Conservation (phyloP, 35 echinoderm and acorn worm genomes). For the Anneissia japonica region DNA sequence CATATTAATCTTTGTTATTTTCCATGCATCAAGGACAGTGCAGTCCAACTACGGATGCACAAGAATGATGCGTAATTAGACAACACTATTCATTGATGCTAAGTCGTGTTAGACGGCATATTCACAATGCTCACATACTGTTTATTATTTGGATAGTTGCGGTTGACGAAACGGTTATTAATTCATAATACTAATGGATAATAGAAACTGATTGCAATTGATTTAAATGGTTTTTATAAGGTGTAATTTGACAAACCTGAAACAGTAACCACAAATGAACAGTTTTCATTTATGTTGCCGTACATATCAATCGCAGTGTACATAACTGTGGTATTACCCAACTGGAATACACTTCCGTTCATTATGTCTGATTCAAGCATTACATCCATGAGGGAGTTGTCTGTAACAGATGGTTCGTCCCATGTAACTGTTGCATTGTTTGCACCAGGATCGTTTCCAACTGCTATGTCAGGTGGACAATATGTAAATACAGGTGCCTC, state of each 20-base stretch:
- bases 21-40: too few species aligned
- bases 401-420: conserved; percentile 26
- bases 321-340: conserved; percentile 10
- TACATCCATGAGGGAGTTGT: conserved; percentile 29
- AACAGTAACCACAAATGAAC: conserved; percentile 50
- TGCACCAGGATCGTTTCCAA: conserved; percentile 12
- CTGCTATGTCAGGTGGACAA: conserved; percentile 34
- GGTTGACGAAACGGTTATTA: not conserved
- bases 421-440: conserved; percentile 32
- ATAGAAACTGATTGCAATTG: not conserved
- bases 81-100: too few species aligned
- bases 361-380: not conserved
- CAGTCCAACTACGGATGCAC: too few species aligned
- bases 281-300: conserved; percentile 7
- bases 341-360: conserved; percentile 4
- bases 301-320: conserved; percentile 38
- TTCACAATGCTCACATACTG: not conserved
- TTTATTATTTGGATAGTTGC: not conserved
- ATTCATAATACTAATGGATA: not conserved
- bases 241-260: conserved; percentile 25
- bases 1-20: too few species aligned
- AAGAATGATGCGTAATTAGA: too few species aligned
- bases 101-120: too few species aligned
- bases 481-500: conserved; percentile 9
- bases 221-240: too few species aligned